Conservation (phyloP, 2,797 vertebrate genomes). For the Typhlichthys subterraneus region DNA sequence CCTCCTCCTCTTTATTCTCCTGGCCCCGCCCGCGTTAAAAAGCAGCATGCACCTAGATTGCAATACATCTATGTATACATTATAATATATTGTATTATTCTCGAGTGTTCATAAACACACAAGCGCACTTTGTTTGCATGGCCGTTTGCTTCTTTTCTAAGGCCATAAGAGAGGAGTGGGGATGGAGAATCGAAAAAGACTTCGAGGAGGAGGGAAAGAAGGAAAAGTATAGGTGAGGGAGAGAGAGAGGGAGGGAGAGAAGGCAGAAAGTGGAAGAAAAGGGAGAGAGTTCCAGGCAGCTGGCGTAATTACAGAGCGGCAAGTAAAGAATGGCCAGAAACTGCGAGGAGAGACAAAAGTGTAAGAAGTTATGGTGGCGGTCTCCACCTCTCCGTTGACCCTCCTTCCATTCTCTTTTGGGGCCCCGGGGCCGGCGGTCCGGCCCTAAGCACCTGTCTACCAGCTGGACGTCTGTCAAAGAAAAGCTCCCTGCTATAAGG, state of each 20-base stretch:
- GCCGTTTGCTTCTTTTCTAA: background rate
- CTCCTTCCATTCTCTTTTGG: constrained; percentile 32
- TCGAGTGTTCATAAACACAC: background rate
- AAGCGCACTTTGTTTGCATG: background rate
- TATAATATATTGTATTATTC: too few relatives aligned
- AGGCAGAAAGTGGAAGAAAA: constrained; percentile 35
- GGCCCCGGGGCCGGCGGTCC: constrained; percentile 15
- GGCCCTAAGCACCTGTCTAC: constrained; percentile 55
- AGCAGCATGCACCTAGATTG: too few relatives aligned
- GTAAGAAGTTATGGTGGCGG: constrained; percentile 5
- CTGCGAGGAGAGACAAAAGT: constrained; percentile 11
- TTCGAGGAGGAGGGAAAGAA: constrained; percentile 12
- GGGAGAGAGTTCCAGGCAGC: constrained; percentile 37
- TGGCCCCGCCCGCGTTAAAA: background rate
- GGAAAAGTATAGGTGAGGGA: background rate
- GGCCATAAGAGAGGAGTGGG: background rate
- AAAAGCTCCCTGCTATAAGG: constrained; percentile 11
- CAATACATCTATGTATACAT: background rate
- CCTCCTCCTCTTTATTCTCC: background rate
- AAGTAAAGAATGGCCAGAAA: constrained; percentile 7
- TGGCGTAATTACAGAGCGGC: constrained; percentile 24
- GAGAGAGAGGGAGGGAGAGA: background rate
- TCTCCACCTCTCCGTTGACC: constrained; percentile 12
- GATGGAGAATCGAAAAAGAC: constrained; percentile 15
- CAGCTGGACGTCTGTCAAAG: constrained; percentile 41